A percentile compares a stretch with the other conserved stretches of the same genome.
phyloP scores from a whole-genome alignment of 2,797 vertebrate genomes.

The Anguilla pacifica region DNA sequence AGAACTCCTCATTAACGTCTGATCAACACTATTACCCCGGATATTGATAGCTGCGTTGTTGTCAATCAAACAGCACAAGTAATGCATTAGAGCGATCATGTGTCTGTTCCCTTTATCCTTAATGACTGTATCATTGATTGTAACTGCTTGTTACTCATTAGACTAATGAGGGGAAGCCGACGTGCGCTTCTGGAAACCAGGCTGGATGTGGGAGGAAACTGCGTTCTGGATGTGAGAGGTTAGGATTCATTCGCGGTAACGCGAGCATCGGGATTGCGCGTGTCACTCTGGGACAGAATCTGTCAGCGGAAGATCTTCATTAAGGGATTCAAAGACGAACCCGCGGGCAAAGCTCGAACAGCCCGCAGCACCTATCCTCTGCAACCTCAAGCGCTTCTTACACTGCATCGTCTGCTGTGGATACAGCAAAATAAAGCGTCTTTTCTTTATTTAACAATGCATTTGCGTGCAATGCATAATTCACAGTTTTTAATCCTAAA shows the following conservation, averaged over 20 bases:
- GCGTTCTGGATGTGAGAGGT: conserved; percentile 32
- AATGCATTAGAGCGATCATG: conserved; percentile 23
- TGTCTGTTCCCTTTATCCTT: conserved; percentile 44
- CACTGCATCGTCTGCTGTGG: background rate
- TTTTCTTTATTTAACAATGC: conserved; percentile 49
- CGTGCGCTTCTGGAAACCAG: conserved; percentile 38
- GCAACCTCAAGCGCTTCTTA: conserved; percentile 37
- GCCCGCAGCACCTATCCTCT: conserved; percentile 54
- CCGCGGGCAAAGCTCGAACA: conserved; percentile 63
- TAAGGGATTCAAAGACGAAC: conserved; percentile 60
- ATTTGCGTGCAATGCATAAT: conserved; percentile 71
- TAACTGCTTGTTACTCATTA: conserved; percentile 59
- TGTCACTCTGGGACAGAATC: conserved; percentile 55
- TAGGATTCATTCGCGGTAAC: conserved; percentile 52
- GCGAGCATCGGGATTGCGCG: conserved; percentile 53
- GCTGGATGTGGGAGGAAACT: conserved; percentile 12
- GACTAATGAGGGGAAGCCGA: conserved; percentile 57
- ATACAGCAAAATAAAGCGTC: conserved; percentile 48
- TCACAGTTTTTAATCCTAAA: conserved; percentile 57
- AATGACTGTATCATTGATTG: conserved; percentile 57
- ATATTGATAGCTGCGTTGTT: conserved; percentile 51
- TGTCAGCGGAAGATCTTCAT: conserved; percentile 72
- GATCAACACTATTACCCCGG: conserved; percentile 54
- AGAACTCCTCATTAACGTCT: conserved; percentile 54
- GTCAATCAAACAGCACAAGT: conserved; percentile 51